phyloP scores from a whole-genome alignment of 2,797 vertebrate species.

The Gastrophryne carolinensis region DNA sequence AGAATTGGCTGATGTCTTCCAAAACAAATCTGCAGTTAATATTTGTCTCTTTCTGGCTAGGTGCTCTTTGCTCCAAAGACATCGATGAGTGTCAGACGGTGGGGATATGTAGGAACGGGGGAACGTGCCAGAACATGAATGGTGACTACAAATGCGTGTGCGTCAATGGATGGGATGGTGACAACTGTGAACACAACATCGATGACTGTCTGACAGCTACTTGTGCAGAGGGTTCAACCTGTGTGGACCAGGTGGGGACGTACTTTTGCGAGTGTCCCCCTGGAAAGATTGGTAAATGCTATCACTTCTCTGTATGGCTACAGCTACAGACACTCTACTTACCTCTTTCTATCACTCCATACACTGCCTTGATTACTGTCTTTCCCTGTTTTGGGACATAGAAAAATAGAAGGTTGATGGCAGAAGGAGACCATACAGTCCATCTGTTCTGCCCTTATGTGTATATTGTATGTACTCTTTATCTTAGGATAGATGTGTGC shows the following conservation, averaged over 20 bases:
- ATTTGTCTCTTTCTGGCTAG: constrained; percentile 19
- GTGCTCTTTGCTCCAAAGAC: constrained; percentile 57
- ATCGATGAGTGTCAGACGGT: constrained; percentile 58
- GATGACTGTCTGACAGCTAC: constrained; percentile 67
- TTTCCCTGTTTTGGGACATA: no score
- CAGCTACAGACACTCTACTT: no score
- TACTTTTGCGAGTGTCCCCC: constrained; percentile 59
- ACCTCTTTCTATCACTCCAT: no score
- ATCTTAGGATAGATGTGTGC: no score
- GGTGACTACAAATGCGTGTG: constrained; percentile 61
- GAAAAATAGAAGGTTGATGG: no score
- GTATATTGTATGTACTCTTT: no score
- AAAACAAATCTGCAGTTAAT: no score
- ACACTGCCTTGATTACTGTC: no score
- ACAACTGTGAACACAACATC: constrained; percentile 68
- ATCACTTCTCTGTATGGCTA: neutral
- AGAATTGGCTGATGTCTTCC: no score
- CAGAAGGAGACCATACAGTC: no score
- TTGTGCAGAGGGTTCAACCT: constrained; percentile 69
- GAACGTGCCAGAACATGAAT: constrained; percentile 59
- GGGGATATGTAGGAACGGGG: constrained; percentile 60
- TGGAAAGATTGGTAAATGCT: constrained; percentile 59
- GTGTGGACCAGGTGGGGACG: constrained; percentile 59
- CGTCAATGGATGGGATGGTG: constrained; percentile 63
- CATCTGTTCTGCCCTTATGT: no score